Base-by-base conservation (phyloP, 2,113 vertebrate species). In the Chinchilla lanigera region DNA sequence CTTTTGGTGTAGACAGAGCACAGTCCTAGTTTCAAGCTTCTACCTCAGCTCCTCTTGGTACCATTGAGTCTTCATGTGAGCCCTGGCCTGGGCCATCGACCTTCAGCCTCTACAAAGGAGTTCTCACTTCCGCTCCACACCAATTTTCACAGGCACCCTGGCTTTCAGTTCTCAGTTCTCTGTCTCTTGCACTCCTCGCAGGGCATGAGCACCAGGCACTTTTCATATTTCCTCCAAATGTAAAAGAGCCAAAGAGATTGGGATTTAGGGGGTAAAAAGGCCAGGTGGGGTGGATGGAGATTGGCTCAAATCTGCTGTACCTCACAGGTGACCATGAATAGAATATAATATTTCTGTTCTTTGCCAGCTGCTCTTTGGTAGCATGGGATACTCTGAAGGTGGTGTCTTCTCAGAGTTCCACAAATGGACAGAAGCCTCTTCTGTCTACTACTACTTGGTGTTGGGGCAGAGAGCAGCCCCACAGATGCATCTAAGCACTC, bases 401-500 rank as follows among this genome's bases (percentile, higher is more conserved):
- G 60, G 14, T 73, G 47, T 90, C 61, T 88, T 93, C 71, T 93
- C 38, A 47, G 92, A 78, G 60, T 80, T 67, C 82, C 84, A 91
- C 63, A 17, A 91, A 73, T 16, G 86, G 50, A 41, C 58, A 47
- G 28, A 88, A 56, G 60, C 35, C 35, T 33, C 41, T 86, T 73
- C 41, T 16, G 24, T 24, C 86, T 61, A 35, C 38, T 52, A 3
- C 28, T 67, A 5, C 73, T 52, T 61, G 41, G 41, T n/a, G 16
- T 56, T 69, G 56, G 58, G 58, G 81, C 87, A 89, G 67, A 83
- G 65, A 67, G 78, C 24, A 67, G 78, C 24, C 61, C 67, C 56
- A n/a, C 47, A 73, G 35, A 22, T 50, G 20, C 41, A 50, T 84
- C 81, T 81, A 38, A 35, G 52, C 2, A 38, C 63, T 67, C 87